These are phyloP conservation scores for Masticophis lateralis DNA, from an alignment of 2,797 vertebrate species.

Conservation along the genomic window DNA sequence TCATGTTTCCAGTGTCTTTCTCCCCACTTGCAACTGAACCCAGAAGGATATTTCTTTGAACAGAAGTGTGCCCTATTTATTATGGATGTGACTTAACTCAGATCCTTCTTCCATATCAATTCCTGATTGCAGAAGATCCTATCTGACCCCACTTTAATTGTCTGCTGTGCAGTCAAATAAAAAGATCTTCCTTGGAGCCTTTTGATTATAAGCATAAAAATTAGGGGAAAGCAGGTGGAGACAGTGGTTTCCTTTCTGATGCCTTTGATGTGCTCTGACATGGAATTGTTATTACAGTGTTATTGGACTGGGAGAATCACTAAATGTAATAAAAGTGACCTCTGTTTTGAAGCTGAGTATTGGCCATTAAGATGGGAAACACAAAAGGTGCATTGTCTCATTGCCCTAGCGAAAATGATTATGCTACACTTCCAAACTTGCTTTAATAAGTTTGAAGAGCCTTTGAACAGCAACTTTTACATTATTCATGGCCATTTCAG, in stretches of 20 bases:
- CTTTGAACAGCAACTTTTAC: not conserved
- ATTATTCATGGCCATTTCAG: not conserved
- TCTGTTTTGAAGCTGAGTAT: constrained; percentile 30
- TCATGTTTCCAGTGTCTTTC: too few relatives aligned
- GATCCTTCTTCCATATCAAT: not conserved
- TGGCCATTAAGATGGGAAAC: not conserved
- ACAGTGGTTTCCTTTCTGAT: not conserved
- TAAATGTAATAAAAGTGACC: constrained; percentile 28
- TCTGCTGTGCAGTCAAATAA: not conserved
- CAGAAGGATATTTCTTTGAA: too few relatives aligned
- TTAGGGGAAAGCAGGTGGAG: not conserved
- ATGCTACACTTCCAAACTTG: fast-evolving
- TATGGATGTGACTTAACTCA: not conserved
- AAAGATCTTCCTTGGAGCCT: not conserved
- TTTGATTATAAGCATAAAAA: constrained; percentile 19
- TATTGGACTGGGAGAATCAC: not conserved
- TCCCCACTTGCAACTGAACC: too few relatives aligned
- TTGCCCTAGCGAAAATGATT: not conserved
- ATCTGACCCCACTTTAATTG: constrained; percentile 2
- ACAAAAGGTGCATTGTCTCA: not conserved
- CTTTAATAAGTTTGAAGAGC: constrained; percentile 27
- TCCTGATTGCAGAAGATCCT: not conserved
- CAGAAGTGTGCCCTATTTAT: not conserved
- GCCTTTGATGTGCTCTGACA: constrained; percentile 23
- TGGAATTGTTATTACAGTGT: not conserved